Evolutionary conservation across 1,140 invertebrate genomes (phyloP).

Genomic region (Diabrotica virgifera): DNA sequence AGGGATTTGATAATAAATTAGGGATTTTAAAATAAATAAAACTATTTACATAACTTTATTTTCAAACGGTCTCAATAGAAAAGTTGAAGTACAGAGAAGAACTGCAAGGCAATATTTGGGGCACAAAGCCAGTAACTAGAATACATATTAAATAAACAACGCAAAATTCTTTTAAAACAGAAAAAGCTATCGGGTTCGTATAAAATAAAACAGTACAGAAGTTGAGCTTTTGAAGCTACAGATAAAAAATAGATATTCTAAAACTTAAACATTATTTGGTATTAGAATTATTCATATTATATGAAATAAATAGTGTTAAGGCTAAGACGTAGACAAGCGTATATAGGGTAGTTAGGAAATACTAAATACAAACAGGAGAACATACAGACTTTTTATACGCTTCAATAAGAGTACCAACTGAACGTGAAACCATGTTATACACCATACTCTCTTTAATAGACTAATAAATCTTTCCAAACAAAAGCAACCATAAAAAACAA

Average conservation of each 20-base stretch:
- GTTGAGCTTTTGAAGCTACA: constrained; percentile 14
- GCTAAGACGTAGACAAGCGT: neutral
- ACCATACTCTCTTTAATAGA: no score
- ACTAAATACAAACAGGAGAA: no score
- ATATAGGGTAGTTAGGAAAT: neutral
- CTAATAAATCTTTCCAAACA: no score
- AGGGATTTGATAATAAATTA: no score
- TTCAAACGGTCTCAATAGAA: constrained; percentile 7
- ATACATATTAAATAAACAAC: constrained; percentile 8
- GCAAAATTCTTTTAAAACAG: neutral
- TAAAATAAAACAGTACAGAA: constrained; percentile 15
- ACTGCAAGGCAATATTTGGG: constrained; percentile 3
- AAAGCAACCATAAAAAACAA: no score
- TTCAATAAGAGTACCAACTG: no score
- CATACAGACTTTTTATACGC: no score
- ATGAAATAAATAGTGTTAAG: constrained; percentile 4
- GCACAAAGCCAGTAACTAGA: neutral
- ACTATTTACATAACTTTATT: constrained; percentile 17
- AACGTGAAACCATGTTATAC: no score
- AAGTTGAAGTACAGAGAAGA: neutral
- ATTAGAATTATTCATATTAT: constrained; percentile 4
- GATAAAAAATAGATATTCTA: neutral
- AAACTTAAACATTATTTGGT: constrained; percentile 14
- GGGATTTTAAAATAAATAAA: neutral
- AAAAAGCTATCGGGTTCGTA: neutral